These are phyloP conservation scores for Porites rus DNA, from an alignment of 92 coral and sea anemone genomes.

Conservation along the genomic window DNA sequence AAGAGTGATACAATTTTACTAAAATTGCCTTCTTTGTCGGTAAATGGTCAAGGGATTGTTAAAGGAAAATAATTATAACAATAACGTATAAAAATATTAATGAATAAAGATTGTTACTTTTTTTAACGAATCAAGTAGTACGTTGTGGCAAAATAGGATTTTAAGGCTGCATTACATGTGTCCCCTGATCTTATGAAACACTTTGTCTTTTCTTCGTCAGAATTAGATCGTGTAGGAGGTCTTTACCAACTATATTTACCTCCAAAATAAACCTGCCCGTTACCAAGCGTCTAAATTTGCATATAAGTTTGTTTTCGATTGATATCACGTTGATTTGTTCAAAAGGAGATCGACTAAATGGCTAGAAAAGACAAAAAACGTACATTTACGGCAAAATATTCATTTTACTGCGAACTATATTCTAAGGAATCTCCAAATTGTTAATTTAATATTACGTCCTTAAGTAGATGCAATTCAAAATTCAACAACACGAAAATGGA, in stretches of 20 bases:
- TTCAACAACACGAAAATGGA: constrained; percentile 12
- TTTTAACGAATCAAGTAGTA: too few relatives aligned
- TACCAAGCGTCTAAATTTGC: constrained; percentile 25
- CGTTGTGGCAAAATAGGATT: too few relatives aligned
- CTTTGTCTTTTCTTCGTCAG: neutral
- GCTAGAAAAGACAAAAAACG: too few relatives aligned
- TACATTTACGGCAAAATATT: neutral
- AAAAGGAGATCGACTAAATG: neutral
- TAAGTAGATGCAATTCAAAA: constrained; percentile 9
- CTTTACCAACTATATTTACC: constrained; percentile 16
- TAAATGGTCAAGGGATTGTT: too few relatives aligned
- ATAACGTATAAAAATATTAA: too few relatives aligned
- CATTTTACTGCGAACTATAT: neutral
- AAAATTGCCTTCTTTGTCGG: too few relatives aligned
- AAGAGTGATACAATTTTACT: too few relatives aligned
- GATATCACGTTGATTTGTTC: neutral
- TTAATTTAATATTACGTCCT: neutral
- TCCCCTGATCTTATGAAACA: neutral
- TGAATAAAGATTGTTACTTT: too few relatives aligned
- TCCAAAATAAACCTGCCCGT: constrained; percentile 9
- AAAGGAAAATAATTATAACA: too few relatives aligned
- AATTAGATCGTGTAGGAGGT: neutral
- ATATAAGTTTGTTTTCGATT: constrained; percentile 20
- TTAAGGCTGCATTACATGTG: neutral
- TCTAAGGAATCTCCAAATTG: neutral